These are phyloP conservation scores for Psilanteris sp. DNA, from an alignment of 1,140 invertebrate genomes.

Conservation along the genomic window DNA sequence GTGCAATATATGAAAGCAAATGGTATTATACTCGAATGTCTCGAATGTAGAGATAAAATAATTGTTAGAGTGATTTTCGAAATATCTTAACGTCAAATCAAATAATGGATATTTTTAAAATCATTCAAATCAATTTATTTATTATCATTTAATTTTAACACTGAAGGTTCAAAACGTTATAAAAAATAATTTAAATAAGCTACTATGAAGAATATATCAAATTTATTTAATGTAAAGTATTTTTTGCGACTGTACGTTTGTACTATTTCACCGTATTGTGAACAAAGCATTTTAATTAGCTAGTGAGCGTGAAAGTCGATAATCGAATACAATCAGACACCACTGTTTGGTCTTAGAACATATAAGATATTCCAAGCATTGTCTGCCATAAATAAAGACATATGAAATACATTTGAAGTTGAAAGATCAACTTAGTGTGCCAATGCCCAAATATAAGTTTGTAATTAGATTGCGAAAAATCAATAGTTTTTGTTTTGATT, in stretches of 20 bases:
- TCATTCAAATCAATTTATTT: not conserved
- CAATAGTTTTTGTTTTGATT: conserved; percentile 37
- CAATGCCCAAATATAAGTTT: conserved; percentile 53
- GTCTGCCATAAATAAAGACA: conserved; percentile 43
- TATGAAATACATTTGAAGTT: conserved; percentile 22
- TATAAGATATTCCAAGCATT: conserved; percentile 56
- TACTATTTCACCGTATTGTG: conserved; percentile 42
- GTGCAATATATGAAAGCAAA: conserved; percentile 60
- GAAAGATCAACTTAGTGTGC: conserved; percentile 49
- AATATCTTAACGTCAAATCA: conserved; percentile 7
- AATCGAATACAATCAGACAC: conserved; percentile 35
- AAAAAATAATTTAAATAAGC: conserved; percentile 6
- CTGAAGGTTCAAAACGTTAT: conserved; percentile 9
- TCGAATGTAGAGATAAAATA: conserved; percentile 35
- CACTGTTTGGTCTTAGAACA: conserved; percentile 47
- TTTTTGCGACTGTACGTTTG: conserved; percentile 45
- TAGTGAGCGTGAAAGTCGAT: conserved; percentile 56
- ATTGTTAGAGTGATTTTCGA: conserved; percentile 21
- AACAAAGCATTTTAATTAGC: conserved; percentile 59
- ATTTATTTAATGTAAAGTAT: conserved; percentile 33
- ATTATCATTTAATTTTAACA: conserved; percentile 33
- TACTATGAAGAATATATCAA: conserved; percentile 16
- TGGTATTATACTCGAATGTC: conserved; percentile 58
- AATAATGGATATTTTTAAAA: conserved; percentile 9
- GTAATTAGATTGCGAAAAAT: conserved; percentile 47